Evolutionary conservation across 2,888 invertebrate species (phyloP), one percentile per base, ranked within the genome.

Genomic region (Cryptocephalus moraei): DNA sequence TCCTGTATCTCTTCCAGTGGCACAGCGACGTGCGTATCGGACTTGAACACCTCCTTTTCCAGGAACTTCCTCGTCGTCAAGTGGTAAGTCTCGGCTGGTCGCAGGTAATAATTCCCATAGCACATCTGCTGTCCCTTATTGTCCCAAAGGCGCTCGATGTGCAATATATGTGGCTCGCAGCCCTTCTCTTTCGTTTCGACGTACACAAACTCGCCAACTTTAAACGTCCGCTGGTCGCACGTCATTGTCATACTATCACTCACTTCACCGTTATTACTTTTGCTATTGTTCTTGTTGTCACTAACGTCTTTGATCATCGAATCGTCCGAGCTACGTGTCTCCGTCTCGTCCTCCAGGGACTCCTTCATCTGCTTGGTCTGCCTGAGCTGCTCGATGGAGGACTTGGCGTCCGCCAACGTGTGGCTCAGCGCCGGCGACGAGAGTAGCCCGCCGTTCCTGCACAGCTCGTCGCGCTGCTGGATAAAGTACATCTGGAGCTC

Each of bases 11-110:
- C 87, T 49, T 86, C 86, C 56, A 95, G 74, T 0, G 91, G 88
- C 32, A 91, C 80, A 1, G 87, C 84, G 56, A 89, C 84, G 57
- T 88, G 86, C 45, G 86, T 81, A 60, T 94, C 94, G 49, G 92
- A 95, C 70, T 94, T 91, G 69, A 99, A 97, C 41, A 99, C 89
- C 67, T 97, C 96, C 71, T 92, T 92, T 60, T 95, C 91, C 0
- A 96, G 76, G 72, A 99, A 99, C 72, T 93, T 94, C 58, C 96
- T 80, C 0, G 93, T 92, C 9, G 92, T 87, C 8, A 94, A 80
- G 71, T 99, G 97, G 73, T 86, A 96, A 0, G 99, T 99, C 71
- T 99, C 96, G 61, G 88, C 86, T 0, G 97, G 97, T 46, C 95
- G 80, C 55, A 78, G 86, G 67, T 91, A 96, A 62, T 91, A 85